Evolutionary conservation across 2,888 invertebrate genomes (phyloP).

Genomic region (Adela reaumurella): DNA sequence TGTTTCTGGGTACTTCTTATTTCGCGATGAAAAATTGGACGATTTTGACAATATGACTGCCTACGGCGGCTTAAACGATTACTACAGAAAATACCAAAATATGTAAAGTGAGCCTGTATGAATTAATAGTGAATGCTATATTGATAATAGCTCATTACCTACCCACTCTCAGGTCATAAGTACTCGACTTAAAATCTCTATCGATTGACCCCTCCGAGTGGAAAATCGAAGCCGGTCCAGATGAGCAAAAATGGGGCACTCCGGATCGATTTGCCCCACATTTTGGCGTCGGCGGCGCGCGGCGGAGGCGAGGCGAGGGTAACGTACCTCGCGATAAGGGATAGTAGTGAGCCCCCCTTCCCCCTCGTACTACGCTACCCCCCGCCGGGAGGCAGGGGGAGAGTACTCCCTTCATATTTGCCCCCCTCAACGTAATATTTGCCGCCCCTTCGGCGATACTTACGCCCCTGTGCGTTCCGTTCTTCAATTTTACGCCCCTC

Average conservation of each 20-base stretch:
- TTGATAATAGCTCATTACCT: too few species aligned
- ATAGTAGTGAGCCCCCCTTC: constrained; percentile 21
- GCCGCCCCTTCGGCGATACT: constrained; percentile 53
- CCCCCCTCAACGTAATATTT: constrained; percentile 28
- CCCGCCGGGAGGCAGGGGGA: constrained; percentile 29
- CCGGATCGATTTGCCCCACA: constrained; percentile 54
- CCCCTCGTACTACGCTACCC: constrained; percentile 21
- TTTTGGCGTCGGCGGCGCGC: constrained; percentile 49
- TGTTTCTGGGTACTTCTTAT: too few species aligned
- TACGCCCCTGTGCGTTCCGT: constrained; percentile 42
- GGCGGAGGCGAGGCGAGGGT: too few species aligned
- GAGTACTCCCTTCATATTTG: constrained; percentile 31
- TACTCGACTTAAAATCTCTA: not conserved
- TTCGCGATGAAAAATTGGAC: too few species aligned
- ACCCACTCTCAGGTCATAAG: too few species aligned
- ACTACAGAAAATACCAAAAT: too few species aligned
- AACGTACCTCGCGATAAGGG: constrained; percentile 53
- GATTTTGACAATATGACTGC: too few species aligned
- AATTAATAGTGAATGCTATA: too few species aligned
- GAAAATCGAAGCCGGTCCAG: constrained; percentile 53
- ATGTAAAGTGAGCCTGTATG: too few species aligned
- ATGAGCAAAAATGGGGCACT: constrained; percentile 54
- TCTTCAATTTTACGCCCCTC: constrained; percentile 21
- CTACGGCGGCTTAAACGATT: too few species aligned
- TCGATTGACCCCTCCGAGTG: not conserved